Conservation (phyloP, 1,140 invertebrate species). For the Drosophila sproati region DNA sequence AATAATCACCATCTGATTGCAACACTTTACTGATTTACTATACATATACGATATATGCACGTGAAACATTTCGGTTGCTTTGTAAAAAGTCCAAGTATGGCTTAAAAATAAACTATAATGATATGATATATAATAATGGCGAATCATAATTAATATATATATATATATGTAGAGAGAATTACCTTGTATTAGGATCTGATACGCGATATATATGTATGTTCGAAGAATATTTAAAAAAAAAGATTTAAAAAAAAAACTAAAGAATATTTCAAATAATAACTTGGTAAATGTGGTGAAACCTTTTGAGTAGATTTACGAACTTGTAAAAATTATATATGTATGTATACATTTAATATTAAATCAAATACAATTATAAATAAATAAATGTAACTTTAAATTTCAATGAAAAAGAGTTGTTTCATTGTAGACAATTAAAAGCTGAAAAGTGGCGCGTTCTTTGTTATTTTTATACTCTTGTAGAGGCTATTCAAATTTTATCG, state of each 20-base stretch:
- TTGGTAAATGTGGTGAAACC: constrained; percentile 61
- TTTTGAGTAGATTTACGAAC: constrained; percentile 80
- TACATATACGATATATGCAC: constrained; percentile 16
- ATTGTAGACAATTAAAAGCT: background rate
- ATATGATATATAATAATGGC: constrained; percentile 20
- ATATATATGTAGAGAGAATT: constrained; percentile 31
- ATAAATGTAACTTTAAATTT: constrained; percentile 74
- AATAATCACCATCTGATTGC: constrained; percentile 29
- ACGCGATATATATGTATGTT: constrained; percentile 21
- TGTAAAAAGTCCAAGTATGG: constrained; percentile 28
- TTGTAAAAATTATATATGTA: constrained; percentile 79
- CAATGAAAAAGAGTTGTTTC: constrained; percentile 8
- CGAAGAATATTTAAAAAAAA: constrained; percentile 17
- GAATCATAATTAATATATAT: constrained; percentile 24
- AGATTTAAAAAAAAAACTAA: constrained; percentile 31
- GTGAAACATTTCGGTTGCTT: constrained; percentile 29
- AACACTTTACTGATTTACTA: constrained; percentile 23
- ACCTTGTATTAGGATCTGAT: constrained; percentile 54
- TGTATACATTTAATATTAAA: constrained; percentile 79
- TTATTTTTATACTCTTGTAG: too few species aligned
- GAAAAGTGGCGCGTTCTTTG: too few species aligned
- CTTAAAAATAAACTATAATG: constrained; percentile 25
- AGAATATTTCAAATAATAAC: constrained; percentile 30
- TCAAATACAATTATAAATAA: constrained; percentile 72
- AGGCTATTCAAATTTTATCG: too few species aligned